Conservation (phyloP, 92 coral and sea anemone genomes). For the Phenganax subtilis region DNA sequence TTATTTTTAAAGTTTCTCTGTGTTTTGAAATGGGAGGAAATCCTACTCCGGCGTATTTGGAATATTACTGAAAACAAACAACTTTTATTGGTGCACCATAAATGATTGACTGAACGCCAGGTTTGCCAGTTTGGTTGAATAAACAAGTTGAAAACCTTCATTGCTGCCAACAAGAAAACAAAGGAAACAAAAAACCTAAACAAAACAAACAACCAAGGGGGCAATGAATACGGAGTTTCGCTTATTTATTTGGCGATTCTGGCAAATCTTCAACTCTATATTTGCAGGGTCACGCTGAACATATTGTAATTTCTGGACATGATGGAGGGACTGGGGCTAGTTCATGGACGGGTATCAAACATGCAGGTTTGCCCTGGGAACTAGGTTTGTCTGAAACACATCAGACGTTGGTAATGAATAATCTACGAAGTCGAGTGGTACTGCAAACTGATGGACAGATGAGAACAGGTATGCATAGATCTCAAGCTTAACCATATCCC, state of each 20-base stretch:
- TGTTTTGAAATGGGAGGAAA: no score
- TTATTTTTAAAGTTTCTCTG: no score
- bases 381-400: slow-evolving; percentile 92
- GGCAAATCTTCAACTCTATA: not conserved
- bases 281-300: slow-evolving; percentile 87
- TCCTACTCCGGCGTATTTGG: no score
- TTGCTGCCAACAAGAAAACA: not conserved
- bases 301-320: slow-evolving; percentile 91
- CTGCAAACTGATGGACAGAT: slow-evolving; percentile 93
- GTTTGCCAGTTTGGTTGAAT: no score
- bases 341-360: slow-evolving; percentile 98
- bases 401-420: slow-evolving; percentile 86
- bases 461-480: slow-evolving; percentile 53
- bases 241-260: no score
- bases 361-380: slow-evolving; percentile 99
- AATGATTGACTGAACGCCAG: no score
- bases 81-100: no score
- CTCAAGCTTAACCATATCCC: not conserved
- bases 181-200: not conserved
- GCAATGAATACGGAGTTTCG: no score
- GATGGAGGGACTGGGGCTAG: slow-evolving; percentile 99
- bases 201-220: not conserved
- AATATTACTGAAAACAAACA: no score
- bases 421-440: slow-evolving; percentile 77
- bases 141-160: no score